phyloP scores from a whole-genome alignment of 1,140 invertebrate species.

The Pseudomyrmex cubaensis region DNA sequence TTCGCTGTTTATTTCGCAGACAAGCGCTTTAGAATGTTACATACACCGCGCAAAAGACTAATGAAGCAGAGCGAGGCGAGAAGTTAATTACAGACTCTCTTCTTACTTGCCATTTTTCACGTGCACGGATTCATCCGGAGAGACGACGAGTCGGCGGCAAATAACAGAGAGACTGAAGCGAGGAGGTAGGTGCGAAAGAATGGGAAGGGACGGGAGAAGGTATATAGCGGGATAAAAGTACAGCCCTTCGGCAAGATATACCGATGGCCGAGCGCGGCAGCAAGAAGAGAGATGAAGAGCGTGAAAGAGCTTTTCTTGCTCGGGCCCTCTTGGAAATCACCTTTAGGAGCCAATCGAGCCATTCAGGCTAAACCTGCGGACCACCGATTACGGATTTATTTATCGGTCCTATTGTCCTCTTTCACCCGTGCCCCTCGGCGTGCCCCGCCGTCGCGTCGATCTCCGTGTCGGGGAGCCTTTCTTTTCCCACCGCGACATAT shows the following conservation, averaged over 20 bases:
- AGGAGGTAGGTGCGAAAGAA: conserved; percentile 19
- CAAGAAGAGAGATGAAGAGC: conserved; percentile 31
- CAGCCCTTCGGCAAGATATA: conserved; percentile 52
- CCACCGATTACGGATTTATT: conserved; percentile 75
- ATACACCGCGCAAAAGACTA: conserved; percentile 43
- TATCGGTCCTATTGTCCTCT: conserved; percentile 73
- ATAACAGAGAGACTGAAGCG: conserved; percentile 28
- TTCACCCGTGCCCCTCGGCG: not conserved
- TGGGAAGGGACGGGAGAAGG: conserved; percentile 24
- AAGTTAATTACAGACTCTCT: conserved; percentile 66
- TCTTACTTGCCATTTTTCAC: conserved; percentile 46
- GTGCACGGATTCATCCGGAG: conserved; percentile 32
- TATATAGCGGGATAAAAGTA: conserved; percentile 6
- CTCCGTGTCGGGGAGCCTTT: conserved; percentile 51
- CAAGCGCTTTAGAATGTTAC: not conserved
- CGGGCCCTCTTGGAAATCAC: conserved; percentile 40
- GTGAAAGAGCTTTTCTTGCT: conserved; percentile 49
- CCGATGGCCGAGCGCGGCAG: conserved; percentile 44
- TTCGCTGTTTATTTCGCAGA: not conserved
- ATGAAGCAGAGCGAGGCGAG: conserved; percentile 30
- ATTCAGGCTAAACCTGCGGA: conserved; percentile 59
- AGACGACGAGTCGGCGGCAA: conserved; percentile 18
- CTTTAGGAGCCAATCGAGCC: conserved; percentile 68
- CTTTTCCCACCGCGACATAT: conserved; percentile 66
- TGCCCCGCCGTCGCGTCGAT: conserved; percentile 56